Conservation (phyloP, 2,113 vertebrate species). For the Rana temporaria region DNA sequence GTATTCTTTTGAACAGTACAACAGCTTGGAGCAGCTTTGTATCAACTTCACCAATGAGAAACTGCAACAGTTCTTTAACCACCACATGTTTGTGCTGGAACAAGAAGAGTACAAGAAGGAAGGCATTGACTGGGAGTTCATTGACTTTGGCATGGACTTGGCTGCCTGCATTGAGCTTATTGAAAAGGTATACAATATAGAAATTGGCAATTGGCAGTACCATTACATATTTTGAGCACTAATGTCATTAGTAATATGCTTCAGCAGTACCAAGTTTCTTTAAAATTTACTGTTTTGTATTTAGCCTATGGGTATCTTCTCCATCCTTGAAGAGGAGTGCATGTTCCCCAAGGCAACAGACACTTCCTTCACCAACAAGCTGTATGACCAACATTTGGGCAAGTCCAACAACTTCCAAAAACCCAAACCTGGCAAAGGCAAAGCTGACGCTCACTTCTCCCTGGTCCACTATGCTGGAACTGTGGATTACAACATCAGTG, state of each 20-base stretch:
- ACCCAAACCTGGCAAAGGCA: slow-evolving; percentile 76
- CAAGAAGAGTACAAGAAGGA: slow-evolving; percentile 75
- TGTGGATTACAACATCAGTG: slow-evolving; percentile 77
- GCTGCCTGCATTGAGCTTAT: slow-evolving; percentile 85
- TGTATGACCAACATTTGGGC: slow-evolving; percentile 81
- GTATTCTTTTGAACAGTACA: slow-evolving; percentile 58
- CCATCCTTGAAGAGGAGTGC: slow-evolving; percentile 83
- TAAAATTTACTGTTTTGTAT: not conserved
- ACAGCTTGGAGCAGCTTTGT: slow-evolving; percentile 67
- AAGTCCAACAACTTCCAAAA: slow-evolving; percentile 79
- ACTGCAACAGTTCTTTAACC: slow-evolving; percentile 67
- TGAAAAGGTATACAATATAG: slow-evolving; percentile 79
- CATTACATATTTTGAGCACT: not conserved
- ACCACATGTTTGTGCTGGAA: slow-evolving; percentile 68
- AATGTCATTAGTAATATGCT: not conserved
- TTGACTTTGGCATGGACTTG: slow-evolving; percentile 83
- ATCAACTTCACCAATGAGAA: slow-evolving; percentile 69
- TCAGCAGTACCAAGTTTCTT: too few relatives aligned
- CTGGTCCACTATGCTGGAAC: slow-evolving; percentile 77
- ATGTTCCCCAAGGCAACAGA: slow-evolving; percentile 90
- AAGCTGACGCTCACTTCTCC: slow-evolving; percentile 75
- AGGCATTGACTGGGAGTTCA: slow-evolving; percentile 79
- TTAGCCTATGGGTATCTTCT: slow-evolving; percentile 76
- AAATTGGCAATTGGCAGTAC: not conserved
- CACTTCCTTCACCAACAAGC: slow-evolving; percentile 83